Conservation (phyloP, 1,140 invertebrate genomes). For the Rhagoletis zephyria region DNA sequence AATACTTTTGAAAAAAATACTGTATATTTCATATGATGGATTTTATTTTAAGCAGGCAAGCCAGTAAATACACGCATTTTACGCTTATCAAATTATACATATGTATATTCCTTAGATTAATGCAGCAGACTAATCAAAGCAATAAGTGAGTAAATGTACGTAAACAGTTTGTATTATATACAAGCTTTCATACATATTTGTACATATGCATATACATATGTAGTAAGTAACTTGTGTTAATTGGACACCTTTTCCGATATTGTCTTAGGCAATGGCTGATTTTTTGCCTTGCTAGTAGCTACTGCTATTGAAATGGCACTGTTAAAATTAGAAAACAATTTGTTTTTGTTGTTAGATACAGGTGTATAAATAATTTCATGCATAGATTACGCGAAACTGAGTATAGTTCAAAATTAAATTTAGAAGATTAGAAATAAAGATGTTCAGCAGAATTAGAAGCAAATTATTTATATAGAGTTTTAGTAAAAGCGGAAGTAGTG, state of each 20-base stretch:
- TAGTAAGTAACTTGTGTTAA: neutral
- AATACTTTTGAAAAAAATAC: conserved; percentile 17
- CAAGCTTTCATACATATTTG: neutral
- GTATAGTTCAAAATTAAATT: neutral
- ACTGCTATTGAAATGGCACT: conserved; percentile 70
- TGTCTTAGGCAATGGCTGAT: conserved; percentile 64
- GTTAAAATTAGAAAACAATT: conserved; percentile 61
- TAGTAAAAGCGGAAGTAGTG: conserved; percentile 1
- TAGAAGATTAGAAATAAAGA: neutral
- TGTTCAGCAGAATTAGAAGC: neutral
- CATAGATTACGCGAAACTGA: neutral
- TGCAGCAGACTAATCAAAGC: neutral
- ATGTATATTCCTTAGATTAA: neutral
- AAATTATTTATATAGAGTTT: neutral
- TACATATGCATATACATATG: no score
- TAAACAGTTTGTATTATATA: neutral
- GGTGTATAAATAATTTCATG: conserved; percentile 4
- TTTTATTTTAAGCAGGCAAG: neutral
- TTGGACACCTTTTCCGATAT: conserved; percentile 69
- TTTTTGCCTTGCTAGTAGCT: conserved; percentile 61
- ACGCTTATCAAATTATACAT: neutral
- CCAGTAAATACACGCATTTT: neutral
- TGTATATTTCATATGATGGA: neutral
- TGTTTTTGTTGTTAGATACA: conserved; percentile 1
- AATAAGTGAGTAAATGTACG: neutral